These are phyloP conservation scores for Myrmophylax atrothorax DNA, from an alignment of 2,113 vertebrate genomes.

Conservation along the genomic window DNA sequence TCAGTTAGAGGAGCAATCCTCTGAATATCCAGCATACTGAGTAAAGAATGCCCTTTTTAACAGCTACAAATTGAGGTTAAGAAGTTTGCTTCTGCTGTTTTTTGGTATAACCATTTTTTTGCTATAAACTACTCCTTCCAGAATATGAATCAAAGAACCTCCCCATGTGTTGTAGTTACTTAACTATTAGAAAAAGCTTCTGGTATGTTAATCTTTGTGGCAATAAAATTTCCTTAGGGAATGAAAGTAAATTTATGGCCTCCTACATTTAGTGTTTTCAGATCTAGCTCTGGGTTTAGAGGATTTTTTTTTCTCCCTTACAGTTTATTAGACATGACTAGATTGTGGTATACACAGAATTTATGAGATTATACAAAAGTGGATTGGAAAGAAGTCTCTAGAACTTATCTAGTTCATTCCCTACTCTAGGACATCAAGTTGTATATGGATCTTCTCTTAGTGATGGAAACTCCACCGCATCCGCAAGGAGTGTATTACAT, in stretches of 20 bases:
- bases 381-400: not conserved
- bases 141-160: slow-evolving; percentile 31
- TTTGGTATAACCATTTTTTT: not conserved
- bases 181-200: not conserved
- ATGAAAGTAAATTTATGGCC: slow-evolving; percentile 33
- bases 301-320: not conserved
- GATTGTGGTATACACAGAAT: not conserved
- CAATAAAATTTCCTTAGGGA: slow-evolving; percentile 21
- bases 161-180: not conserved
- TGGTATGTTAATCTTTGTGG: not conserved
- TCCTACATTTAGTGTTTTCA: slow-evolving; percentile 14
- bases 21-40: too few relatives aligned
- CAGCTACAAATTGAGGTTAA: too few relatives aligned
- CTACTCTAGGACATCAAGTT: not conserved
- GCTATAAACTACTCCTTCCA: not conserved
- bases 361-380: not conserved
- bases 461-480: not conserved
- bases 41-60: too few relatives aligned
- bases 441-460: not conserved
- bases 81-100: too few relatives aligned
- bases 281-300: not conserved
- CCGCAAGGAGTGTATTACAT: not conserved
- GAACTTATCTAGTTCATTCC: not conserved
- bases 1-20: too few relatives aligned
- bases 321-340: not conserved